Evolutionary conservation across 2,113 vertebrate genomes (phyloP), one percentile per base, ranked within the genome.

Genomic region (Protobothrops mucrosquamatus): DNA sequence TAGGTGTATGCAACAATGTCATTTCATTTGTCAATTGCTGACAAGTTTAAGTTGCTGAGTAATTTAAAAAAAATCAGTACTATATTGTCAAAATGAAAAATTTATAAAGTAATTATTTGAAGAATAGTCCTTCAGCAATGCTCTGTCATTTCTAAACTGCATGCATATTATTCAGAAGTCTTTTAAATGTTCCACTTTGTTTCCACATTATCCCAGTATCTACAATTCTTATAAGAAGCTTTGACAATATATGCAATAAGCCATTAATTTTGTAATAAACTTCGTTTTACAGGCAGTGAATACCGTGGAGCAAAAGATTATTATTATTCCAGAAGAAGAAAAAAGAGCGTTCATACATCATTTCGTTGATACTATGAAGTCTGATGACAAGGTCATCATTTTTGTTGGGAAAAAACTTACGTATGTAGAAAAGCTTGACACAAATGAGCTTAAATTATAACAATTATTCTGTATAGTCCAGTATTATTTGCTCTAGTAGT

Each of bases 351-450:
- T 98, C 51, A 57, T 99, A 61, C 97, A 98, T 48, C 94, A 97
- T 89, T 99, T 99, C 92, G 97, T 99, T 91, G 95, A 98, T 48
- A 98, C 96, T 91, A 98, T 99, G 98, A 97, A 98, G 93, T 98
- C 98, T 0, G 92, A 97, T 74, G 99, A 99, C 91, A 99, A 99
- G 96, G 98, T 98, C 89, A 97, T 99, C 87, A 97, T 99, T 96
- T 99, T 99, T 97, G 99, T 99, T 51, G 98, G 99, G 87, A 99
- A 98, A 96, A 99, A 99, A 96, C 39, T 98, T 22, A 92, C 96
- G 99, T 99, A 96, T 96, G 99, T 98, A 93, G 56, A 39, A 87
- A 89, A 90, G 54, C 39, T 64, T 64, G 64, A 90, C 23, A 64
- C 22, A 87, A 43, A 24, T 64, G 61, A 23, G 14, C 18, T 92